These are phyloP conservation scores for Charina bottae DNA, from an alignment of 2,113 vertebrate genomes.

Conservation along the genomic window DNA sequence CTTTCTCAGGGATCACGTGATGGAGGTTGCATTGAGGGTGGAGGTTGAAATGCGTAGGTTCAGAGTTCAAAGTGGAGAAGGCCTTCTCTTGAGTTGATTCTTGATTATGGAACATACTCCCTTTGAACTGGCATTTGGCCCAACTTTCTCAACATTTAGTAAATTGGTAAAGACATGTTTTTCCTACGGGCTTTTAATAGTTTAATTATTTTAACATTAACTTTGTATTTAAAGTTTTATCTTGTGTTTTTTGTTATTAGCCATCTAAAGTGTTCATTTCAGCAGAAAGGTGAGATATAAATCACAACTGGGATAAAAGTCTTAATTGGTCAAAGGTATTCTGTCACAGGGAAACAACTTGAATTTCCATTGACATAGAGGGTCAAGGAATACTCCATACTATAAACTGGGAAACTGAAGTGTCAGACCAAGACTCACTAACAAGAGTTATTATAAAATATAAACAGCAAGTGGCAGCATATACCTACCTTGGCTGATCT, in stretches of 20 bases:
- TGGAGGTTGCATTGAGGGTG: neutral
- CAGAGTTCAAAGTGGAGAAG: neutral
- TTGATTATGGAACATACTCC: neutral
- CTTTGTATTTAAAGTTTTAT: neutral
- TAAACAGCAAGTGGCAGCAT: neutral
- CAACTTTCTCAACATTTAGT: neutral
- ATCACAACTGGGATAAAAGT: neutral
- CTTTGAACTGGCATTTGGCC: neutral
- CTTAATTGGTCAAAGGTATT: neutral
- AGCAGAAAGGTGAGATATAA: neutral
- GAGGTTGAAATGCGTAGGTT: neutral
- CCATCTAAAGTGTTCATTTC: neutral
- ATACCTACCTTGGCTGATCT: neutral
- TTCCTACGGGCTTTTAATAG: neutral
- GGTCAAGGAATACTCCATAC: neutral
- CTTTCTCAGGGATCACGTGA: neutral
- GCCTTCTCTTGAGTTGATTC: neutral
- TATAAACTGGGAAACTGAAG: neutral
- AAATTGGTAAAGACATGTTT: neutral
- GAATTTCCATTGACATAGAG: neutral
- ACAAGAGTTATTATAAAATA: neutral
- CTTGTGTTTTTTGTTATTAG: neutral
- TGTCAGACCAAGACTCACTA: neutral
- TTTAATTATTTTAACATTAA: neutral
- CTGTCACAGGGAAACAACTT: neutral